A percentile compares a stretch with the other conserved stretches of the same genome.
Evolutionary conservation across 1,140 invertebrate genomes (phyloP).

Genomic region (Battus philenor): DNA sequence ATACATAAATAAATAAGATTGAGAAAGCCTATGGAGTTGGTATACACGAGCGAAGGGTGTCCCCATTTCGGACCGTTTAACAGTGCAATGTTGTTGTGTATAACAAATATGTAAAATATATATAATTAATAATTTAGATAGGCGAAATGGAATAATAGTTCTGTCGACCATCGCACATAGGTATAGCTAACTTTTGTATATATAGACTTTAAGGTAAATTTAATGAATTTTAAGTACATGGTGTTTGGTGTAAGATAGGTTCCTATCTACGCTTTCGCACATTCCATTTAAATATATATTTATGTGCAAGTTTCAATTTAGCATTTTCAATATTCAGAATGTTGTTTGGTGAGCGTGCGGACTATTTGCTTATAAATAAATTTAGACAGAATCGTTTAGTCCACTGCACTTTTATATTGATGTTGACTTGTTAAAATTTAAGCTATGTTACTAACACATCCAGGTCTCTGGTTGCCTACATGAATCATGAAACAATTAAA

Average conservation of each 20-base stretch:
- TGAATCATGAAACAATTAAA: no score
- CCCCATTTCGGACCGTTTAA: constrained; percentile 58
- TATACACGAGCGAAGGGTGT: constrained; percentile 36
- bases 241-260: constrained; percentile 72
- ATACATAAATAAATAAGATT: no score
- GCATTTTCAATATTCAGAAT: constrained; percentile 39
- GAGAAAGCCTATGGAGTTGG: no score
- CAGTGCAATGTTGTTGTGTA: constrained; percentile 67
- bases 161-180: constrained; percentile 62
- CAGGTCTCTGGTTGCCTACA: no score
- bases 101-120: constrained; percentile 62
- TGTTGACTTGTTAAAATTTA: neutral
- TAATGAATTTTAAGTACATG: constrained; percentile 55
- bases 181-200: constrained; percentile 61
- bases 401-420: neutral
- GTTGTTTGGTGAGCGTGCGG: constrained; percentile 44
- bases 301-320: constrained; percentile 71
- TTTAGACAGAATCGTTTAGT: neutral
- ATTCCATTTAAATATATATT: constrained; percentile 66
- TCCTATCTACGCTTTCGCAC: constrained; percentile 68
- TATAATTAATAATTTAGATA: constrained; percentile 59
- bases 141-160: constrained; percentile 66
- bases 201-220: constrained; percentile 61
- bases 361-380: constrained; percentile 4
- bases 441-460: neutral